Percentiles rank a stretch among this genome's conserved stretches.
Evolutionary conservation across 2,888 invertebrate species (phyloP).

Genomic region (Patella depressa): DNA sequence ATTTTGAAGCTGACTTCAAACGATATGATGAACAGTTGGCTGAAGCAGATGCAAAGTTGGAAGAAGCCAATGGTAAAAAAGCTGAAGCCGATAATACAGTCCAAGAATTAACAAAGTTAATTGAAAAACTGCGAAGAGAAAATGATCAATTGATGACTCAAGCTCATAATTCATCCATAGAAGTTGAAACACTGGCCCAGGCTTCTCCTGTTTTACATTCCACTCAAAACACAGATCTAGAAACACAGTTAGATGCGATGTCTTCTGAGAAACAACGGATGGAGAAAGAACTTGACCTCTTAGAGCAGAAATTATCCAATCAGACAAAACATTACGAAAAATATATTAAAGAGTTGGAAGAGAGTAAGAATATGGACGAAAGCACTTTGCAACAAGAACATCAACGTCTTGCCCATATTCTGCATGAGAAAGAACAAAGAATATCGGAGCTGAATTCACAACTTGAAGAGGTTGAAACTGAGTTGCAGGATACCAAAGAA

Average conservation of each 20-base stretch:
- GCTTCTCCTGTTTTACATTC: not conserved
- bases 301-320: constrained; percentile 32
- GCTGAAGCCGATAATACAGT: constrained; percentile 19
- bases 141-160: constrained; percentile 33
- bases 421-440: constrained; percentile 42
- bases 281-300: constrained; percentile 25
- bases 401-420: constrained; percentile 39
- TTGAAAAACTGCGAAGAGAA: constrained; percentile 38
- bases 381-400: constrained; percentile 45
- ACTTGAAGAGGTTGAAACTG: constrained; percentile 35
- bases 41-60: not conserved
- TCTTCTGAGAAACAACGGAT: constrained; percentile 27
- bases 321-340: constrained; percentile 50
- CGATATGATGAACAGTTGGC: constrained; percentile 17
- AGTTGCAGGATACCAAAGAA: constrained; percentile 43
- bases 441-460: constrained; percentile 43
- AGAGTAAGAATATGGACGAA: constrained; percentile 41
- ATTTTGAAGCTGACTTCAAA: constrained; percentile 16
- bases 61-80: constrained; percentile 12
- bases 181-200: constrained; percentile 16
- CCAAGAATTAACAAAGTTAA: constrained; percentile 36
- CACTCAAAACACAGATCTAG: constrained; percentile 20
- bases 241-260: constrained; percentile 31
- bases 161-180: not conserved
- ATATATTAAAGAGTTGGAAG: constrained; percentile 48